These are phyloP conservation scores for Eurystomus glaucurus DNA, from an alignment of 2,797 vertebrate species.

Conservation along the genomic window DNA sequence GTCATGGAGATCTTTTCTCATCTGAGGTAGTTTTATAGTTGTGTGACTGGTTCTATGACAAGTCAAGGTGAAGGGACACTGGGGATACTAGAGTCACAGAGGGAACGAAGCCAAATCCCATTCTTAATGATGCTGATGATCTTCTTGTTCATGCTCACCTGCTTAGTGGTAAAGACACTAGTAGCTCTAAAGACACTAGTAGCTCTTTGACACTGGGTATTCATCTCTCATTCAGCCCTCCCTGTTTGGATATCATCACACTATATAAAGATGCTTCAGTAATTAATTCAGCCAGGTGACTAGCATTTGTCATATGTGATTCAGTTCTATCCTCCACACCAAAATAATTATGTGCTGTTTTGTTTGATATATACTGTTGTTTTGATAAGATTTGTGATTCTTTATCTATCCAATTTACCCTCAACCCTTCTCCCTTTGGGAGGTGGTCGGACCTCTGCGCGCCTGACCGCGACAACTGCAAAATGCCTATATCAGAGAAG, in stretches of 20 bases:
- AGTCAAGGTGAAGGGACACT: background rate
- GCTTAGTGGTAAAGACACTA: background rate
- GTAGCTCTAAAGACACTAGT: background rate
- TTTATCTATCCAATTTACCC: too few species aligned
- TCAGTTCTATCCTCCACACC: background rate
- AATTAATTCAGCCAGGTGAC: background rate
- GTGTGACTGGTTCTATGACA: background rate
- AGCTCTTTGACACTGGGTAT: background rate
- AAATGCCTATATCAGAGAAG: background rate
- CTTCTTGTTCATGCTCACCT: background rate
- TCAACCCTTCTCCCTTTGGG: too few species aligned
- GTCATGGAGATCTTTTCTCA: background rate
- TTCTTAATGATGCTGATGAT: background rate
- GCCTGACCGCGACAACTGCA: too few species aligned
- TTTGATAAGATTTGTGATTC: background rate
- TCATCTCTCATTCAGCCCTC: background rate
- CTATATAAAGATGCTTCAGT: background rate
- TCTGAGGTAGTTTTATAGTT: background rate
- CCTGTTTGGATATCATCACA: background rate
- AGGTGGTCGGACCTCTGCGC: too few species aligned
- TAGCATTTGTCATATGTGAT: background rate
- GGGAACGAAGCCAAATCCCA: background rate
- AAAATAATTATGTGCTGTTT: background rate
- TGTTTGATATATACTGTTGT: background rate
- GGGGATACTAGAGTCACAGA: background rate